phyloP scores from a whole-genome alignment of 2,797 vertebrate species.

The Buphagus erythrorhynchus region DNA sequence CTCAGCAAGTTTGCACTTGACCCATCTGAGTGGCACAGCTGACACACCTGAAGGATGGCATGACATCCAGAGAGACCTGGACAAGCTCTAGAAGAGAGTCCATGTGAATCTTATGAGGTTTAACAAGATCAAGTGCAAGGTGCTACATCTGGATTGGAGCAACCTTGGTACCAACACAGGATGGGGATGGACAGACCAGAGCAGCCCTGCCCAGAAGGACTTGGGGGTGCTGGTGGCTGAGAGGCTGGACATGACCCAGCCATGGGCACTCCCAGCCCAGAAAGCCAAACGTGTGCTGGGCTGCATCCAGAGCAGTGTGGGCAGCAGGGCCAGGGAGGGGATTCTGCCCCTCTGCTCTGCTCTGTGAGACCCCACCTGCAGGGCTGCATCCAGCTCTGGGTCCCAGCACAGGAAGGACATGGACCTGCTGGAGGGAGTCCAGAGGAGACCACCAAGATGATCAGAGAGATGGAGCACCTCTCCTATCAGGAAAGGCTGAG shows the following conservation, averaged over 20 bases:
- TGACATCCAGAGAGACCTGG: background rate
- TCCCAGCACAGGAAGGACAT: too few species aligned
- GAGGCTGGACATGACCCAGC: background rate
- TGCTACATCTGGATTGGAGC: background rate
- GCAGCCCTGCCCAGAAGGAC: background rate
- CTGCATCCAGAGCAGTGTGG: background rate
- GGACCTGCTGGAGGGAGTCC: accelerated
- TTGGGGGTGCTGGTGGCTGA: background rate
- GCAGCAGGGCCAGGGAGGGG: background rate
- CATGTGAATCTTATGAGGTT: background rate
- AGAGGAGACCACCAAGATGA: accelerated
- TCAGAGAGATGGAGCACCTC: background rate
- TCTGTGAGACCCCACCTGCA: background rate
- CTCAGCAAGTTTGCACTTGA: background rate
- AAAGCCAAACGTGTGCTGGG: background rate
- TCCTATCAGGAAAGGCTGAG: background rate
- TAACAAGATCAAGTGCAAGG: accelerated
- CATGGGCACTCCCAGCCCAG: background rate
- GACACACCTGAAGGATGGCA: background rate
- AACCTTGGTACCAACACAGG: background rate
- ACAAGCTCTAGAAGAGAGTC: accelerated
- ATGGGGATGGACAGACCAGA: background rate
- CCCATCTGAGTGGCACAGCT: background rate
- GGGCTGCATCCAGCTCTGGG: background rate
- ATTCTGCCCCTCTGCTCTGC: background rate